Conservation (phyloP, 1,140 invertebrate species). For the Venustaconcha ellipsiformis region DNA sequence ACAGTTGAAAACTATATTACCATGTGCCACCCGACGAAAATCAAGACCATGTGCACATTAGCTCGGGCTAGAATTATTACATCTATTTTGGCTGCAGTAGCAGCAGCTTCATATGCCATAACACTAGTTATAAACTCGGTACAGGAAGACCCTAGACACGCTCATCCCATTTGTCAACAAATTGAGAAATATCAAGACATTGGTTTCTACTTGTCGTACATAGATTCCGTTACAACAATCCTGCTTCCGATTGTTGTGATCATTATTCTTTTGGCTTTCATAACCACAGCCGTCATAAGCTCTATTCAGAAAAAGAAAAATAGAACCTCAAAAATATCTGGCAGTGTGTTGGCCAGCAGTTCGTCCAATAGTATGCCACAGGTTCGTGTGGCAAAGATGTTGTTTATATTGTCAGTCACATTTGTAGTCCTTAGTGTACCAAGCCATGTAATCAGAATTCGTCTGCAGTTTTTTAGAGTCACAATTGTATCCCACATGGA, state of each 20-base stretch:
- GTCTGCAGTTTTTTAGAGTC: constrained; percentile 25
- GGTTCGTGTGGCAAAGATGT: constrained; percentile 48
- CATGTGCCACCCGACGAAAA: constrained; percentile 79
- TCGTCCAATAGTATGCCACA: constrained; percentile 28
- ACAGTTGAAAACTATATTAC: constrained; percentile 87
- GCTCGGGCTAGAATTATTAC: constrained; percentile 78
- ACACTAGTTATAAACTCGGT: constrained; percentile 31
- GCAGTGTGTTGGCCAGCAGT: background rate
- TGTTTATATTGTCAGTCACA: constrained; percentile 45
- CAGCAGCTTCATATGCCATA: constrained; percentile 72
- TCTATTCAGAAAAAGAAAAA: constrained; percentile 16
- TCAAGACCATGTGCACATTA: constrained; percentile 80
- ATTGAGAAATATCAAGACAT: constrained; percentile 13
- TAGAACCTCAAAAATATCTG: constrained; percentile 12
- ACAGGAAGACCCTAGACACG: too few relatives aligned
- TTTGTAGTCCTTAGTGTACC: constrained; percentile 47
- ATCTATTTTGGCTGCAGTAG: constrained; percentile 69
- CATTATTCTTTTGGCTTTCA: constrained; percentile 39
- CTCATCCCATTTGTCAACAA: constrained; percentile 12
- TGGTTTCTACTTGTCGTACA: constrained; percentile 33
- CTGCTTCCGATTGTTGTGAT: constrained; percentile 39
- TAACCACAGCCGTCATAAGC: constrained; percentile 33
- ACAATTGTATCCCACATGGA: constrained; percentile 6
- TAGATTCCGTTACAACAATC: constrained; percentile 42
- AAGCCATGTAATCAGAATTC: constrained; percentile 37